Evolutionary conservation across 2,113 vertebrate species (phyloP), one percentile per base, ranked within the genome.

Genomic region (Etia nguti): DNA sequence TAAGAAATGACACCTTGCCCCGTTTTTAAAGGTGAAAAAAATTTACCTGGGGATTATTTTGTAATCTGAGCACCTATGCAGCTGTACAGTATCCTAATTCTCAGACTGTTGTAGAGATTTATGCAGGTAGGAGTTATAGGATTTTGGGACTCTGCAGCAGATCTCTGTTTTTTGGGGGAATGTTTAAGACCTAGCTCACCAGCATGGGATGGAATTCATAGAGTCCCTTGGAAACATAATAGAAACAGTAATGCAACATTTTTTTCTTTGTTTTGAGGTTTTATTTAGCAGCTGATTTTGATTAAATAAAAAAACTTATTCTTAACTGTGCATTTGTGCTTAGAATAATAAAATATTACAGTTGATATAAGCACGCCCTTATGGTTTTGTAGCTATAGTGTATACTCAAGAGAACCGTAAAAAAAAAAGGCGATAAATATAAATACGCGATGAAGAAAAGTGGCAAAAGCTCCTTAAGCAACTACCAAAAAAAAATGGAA

Each of bases 21-120:
- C 88, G 12, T 91, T 94, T 95, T 95, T 90, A 88, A 93, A 92
- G 92, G 92, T 94, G 94, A 95, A 94, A 94, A 68, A 95, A 81
- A 84, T 92, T 92, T 95, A 96, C 94, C 89, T 94, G 82, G 85
- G 95, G 96, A 96, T 97, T 97, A 96, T 96, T 96, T 94, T 95
- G 95, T 97, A 97, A 96, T 96, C 95, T 95, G 89, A 93, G 91
- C 73, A 84, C 91, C 90, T 90, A 84, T 94, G 87, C 92, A 87
- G 93, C 92, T 90, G 90, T 91, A 88, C 89, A 82, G 83, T 89
- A 86, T 92, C 86, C 84, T 95, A 95, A 96, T 96, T 93, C 94
- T 85, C 22, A 9, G 16, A 36, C 88, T 93, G 90, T 92, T 86
- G 91, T 88, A 88, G 77, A 93, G 95, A 95, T 96, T 93, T 96